Evolutionary conservation across 2,797 vertebrate genomes (phyloP).

Genomic region (Pipistrellus kuhlii): DNA sequence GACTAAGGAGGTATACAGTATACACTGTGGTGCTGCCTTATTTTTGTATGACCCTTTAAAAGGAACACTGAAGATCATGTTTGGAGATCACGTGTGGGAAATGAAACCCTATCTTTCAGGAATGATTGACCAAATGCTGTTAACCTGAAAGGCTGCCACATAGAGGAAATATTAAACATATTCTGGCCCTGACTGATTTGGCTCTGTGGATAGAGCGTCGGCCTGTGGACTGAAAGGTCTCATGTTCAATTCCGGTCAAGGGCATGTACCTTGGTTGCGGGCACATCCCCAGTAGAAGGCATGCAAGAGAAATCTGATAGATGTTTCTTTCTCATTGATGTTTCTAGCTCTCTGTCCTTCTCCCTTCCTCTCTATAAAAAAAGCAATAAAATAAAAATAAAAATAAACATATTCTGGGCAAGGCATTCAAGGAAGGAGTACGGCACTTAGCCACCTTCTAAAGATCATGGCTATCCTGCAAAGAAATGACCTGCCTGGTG

Average conservation of each 20-base stretch:
- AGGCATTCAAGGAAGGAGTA: neutral
- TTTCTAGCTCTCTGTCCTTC: no score
- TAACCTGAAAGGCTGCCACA: neutral
- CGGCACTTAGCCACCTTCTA: neutral
- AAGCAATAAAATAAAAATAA: no score
- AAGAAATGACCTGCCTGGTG: conserved; percentile 53
- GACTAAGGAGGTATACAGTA: neutral
- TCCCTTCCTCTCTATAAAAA: no score
- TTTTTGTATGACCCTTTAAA: neutral
- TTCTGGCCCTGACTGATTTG: neutral
- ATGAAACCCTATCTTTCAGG: neutral
- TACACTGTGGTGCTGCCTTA: neutral
- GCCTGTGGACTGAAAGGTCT: no score
- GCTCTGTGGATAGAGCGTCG: no score
- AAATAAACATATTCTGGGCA: neutral
- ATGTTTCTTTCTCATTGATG: no score
- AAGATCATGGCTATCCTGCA: neutral
- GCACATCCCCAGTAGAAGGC: no score
- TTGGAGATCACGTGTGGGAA: neutral
- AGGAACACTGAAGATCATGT: neutral
- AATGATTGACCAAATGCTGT: neutral
- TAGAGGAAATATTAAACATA: neutral
- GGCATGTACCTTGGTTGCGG: no score
- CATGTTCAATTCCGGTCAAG: no score
- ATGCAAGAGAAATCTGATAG: no score